These are phyloP conservation scores for Cryptocephalus primarius DNA, from an alignment of 2,888 invertebrate species.

Conservation along the genomic window DNA sequence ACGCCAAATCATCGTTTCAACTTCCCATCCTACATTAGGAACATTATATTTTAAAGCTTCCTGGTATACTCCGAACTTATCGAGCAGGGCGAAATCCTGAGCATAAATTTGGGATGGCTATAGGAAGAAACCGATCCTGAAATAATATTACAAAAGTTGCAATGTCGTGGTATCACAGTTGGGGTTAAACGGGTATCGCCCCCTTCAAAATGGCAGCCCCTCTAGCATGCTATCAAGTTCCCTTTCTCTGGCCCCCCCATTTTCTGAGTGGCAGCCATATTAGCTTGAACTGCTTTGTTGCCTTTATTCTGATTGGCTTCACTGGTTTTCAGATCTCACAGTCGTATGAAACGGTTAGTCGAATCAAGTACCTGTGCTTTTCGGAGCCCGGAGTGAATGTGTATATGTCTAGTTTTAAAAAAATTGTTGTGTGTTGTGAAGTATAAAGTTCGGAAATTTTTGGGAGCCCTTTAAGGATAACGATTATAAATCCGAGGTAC, in stretches of 20 bases:
- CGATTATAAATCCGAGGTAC: constrained; percentile 12
- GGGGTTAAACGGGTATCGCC: constrained; percentile 31
- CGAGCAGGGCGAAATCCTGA: too few relatives aligned
- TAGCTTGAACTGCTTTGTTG: constrained; percentile 38
- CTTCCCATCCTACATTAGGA: too few relatives aligned
- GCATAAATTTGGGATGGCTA: too few relatives aligned
- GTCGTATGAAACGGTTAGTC: constrained; percentile 28
- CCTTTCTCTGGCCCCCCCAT: constrained; percentile 38
- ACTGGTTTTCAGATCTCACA: constrained; percentile 35
- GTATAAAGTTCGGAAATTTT: not conserved
- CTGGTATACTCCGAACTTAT: too few relatives aligned
- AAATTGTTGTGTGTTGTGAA: constrained; percentile 9
- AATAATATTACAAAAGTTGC: constrained; percentile 13
- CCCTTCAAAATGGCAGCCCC: constrained; percentile 27
- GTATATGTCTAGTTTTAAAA: constrained; percentile 22
- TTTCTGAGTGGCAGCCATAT: constrained; percentile 41
- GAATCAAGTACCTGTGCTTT: constrained; percentile 24
- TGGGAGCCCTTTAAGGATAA: constrained; percentile 10
- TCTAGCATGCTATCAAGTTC: constrained; percentile 29
- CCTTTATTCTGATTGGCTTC: constrained; percentile 40
- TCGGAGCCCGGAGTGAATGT: constrained; percentile 22
- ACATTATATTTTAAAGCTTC: too few relatives aligned
- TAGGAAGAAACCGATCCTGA: constrained; percentile 4
- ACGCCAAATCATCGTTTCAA: too few relatives aligned
- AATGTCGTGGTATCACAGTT: constrained; percentile 26